These are phyloP conservation scores for Microctenopoma steveboyesi DNA, from an alignment of 2,797 vertebrate species.

Conservation along the genomic window DNA sequence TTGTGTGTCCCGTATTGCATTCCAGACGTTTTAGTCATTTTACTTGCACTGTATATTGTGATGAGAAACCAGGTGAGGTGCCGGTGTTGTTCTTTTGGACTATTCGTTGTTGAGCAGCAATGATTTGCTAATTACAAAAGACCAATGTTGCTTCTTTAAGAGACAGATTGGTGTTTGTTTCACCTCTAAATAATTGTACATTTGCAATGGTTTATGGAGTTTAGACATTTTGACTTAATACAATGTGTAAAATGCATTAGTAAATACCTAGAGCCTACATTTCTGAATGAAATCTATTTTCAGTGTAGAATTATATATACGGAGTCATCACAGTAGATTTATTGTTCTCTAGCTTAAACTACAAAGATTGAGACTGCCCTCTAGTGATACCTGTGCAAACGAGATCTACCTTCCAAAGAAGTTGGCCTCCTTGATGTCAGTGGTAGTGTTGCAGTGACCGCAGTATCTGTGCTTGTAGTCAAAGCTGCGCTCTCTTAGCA, in stretches of 20 bases:
- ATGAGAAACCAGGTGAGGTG: slow-evolving; percentile 6
- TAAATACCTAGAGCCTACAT: neutral
- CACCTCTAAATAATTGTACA: neutral
- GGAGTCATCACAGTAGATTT: neutral
- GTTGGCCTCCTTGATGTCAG: slow-evolving; percentile 98
- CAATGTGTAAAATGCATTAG: neutral
- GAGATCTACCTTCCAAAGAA: slow-evolving; percentile 92
- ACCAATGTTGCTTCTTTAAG: neutral
- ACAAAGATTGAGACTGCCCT: slow-evolving; percentile 34
- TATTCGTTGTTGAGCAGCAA: neutral
- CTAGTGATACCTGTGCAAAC: slow-evolving; percentile 22
- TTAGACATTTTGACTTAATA: neutral
- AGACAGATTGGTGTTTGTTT: neutral
- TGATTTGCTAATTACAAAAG: neutral
- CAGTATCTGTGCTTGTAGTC: slow-evolving; percentile 99
- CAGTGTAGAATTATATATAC: neutral
- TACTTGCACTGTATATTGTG: neutral
- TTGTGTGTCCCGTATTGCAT: neutral
- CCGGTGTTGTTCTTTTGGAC: too few species aligned
- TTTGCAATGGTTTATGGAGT: neutral
- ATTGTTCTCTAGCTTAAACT: neutral
- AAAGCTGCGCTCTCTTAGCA: slow-evolving; percentile 93
- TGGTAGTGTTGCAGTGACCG: slow-evolving; percentile 99
- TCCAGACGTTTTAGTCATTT: slow-evolving; percentile 9
- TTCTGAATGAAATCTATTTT: slow-evolving; percentile 5